Conservation (phyloP, 2,113 vertebrate genomes). For the Noturus placidus region DNA sequence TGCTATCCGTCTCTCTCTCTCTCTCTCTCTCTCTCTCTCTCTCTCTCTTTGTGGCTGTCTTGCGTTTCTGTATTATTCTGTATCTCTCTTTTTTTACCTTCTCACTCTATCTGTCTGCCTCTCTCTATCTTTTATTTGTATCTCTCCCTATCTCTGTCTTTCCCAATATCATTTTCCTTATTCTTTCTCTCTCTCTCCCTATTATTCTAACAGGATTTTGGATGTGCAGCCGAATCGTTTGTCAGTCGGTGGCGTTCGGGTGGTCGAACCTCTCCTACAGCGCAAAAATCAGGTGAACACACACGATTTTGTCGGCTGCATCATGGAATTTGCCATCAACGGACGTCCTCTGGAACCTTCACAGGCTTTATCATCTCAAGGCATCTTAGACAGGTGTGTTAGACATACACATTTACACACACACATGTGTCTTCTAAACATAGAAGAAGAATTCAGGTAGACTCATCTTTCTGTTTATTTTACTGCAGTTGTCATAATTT, state of each 20-base stretch:
- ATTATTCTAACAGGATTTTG: conserved; percentile 77
- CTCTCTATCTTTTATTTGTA: background rate
- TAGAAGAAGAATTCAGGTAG: no score
- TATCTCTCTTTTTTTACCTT: background rate
- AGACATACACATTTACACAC: background rate
- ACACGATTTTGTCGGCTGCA: conserved; percentile 95
- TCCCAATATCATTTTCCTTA: background rate
- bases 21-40: background rate
- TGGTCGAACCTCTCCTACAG: conserved; percentile 86
- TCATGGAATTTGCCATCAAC: conserved; percentile 98
- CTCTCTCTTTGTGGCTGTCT: background rate
- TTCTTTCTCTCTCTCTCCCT: background rate
- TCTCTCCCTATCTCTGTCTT: background rate
- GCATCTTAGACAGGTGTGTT: conserved; percentile 89
- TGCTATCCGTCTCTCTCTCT: background rate
- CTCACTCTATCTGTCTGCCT: background rate
- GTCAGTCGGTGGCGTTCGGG: conserved; percentile 88
- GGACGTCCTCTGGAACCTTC: conserved; percentile 94
- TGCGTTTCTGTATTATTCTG: background rate
- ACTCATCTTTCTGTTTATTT: background rate
- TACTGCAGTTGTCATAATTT: background rate
- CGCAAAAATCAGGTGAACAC: conserved; percentile 90
- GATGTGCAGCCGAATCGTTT: conserved; percentile 94
- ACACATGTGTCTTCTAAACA: no score
- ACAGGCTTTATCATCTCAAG: conserved; percentile 86